Conservation (phyloP, 53 echinoderm and acorn worm species). For the Echinarachnius parma region DNA sequence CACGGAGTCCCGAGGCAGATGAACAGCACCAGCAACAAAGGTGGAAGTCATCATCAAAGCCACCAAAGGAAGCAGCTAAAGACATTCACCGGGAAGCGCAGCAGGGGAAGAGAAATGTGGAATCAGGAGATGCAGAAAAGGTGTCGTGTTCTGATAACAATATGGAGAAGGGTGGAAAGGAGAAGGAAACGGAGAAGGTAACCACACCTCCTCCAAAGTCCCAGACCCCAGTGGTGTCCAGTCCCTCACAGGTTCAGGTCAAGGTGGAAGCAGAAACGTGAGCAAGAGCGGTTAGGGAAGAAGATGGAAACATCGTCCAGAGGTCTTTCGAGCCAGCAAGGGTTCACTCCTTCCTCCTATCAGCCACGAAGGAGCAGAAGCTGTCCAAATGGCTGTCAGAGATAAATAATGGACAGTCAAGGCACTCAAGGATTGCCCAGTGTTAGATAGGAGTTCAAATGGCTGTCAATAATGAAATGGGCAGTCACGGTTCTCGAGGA, state of each 20-base stretch:
- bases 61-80: neutral
- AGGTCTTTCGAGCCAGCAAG: no score
- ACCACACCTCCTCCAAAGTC: neutral
- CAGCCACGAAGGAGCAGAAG: no score
- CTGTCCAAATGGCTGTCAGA: no score
- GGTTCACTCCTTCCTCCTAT: no score
- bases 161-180: neutral
- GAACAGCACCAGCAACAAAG: neutral
- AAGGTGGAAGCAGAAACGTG: constrained; percentile 29
- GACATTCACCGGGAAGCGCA: neutral
- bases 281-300: neutral
- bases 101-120: neutral
- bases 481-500: no score
- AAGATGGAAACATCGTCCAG: no score
- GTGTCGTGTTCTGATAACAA: neutral
- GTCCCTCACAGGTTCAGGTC: constrained; percentile 13
- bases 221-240: neutral
- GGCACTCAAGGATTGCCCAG: no score
- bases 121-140: no score
- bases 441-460: no score
- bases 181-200: constrained; percentile 13
- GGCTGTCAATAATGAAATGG: no score
- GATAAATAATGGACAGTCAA: no score
- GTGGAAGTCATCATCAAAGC: neutral
- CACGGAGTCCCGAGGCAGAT: constrained; percentile 13